These are phyloP conservation scores for Turdus rufiventris DNA, from an alignment of 2,113 vertebrate genomes.

Conservation along the genomic window DNA sequence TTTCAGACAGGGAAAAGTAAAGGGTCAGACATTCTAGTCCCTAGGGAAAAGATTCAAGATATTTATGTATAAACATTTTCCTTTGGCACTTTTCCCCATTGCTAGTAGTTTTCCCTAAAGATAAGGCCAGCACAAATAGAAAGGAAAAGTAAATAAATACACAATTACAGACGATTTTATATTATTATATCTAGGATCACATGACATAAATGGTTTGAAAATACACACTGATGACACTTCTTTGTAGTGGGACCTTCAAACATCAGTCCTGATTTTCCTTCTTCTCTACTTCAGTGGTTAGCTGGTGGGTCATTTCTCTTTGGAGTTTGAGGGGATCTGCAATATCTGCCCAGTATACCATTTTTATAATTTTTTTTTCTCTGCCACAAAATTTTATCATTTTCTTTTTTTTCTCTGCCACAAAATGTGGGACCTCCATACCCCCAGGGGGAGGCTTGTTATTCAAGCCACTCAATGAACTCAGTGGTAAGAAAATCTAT, in stretches of 20 bases:
- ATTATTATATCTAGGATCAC: background rate
- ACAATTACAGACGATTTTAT: background rate
- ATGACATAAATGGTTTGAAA: background rate
- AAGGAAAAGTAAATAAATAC: background rate
- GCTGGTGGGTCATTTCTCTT: background rate
- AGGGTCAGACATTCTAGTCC: background rate
- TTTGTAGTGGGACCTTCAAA: background rate
- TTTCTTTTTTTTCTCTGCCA: background rate
- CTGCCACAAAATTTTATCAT: background rate
- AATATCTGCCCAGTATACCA: background rate
- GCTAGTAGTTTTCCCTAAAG: background rate
- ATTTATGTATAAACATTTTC: background rate
- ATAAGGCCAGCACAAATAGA: background rate
- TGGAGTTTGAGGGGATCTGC: accelerated
- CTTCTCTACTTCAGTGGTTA: background rate
- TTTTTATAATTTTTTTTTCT: background rate
- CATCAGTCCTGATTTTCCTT: background rate
- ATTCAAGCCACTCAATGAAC: background rate
- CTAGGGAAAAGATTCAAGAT: background rate
- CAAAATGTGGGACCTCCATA: background rate
- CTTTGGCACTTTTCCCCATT: background rate
- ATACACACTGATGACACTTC: background rate
- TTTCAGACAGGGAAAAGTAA: background rate
- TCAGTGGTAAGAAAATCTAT: background rate
- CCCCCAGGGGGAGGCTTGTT: background rate